Evolutionary conservation across 2,888 invertebrate species (phyloP), one percentile per base, ranked within the genome.

Genomic region (Cephus nigrinus): DNA sequence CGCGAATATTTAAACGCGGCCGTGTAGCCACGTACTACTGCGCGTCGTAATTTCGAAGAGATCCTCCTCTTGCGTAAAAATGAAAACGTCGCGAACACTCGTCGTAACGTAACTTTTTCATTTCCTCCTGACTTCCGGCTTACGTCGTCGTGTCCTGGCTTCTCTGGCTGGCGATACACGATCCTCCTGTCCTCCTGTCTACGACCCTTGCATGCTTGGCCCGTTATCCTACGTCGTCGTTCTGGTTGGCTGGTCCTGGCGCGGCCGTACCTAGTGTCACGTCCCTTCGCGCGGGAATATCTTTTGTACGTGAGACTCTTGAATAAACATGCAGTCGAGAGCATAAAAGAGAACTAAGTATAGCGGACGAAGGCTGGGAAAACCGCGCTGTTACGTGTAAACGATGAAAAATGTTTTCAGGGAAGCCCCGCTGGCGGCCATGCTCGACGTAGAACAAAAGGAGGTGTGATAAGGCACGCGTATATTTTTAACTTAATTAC

Each of bases 221-320:
- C 80, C 80, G 80, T 81, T 77, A 77, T 74, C 55, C 32, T 71
- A 33, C 32, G 40, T 11, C 35, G 69, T 31, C 30, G 5, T 33
- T 15, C 73, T 76, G 68, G 73, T 55, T 71, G 72, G 76, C 55
- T 34, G 73, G 23, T 55, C 23, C 55, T 55, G 5, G 9, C 23
- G 23, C 40, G 40, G 55, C 5, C 23, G 55, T 9, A 55, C 55
- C 55, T 23, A 23, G 23, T 55, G 55, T 55, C 34, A 71, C 34
- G 31, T 71, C 34, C 34, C 71, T 23, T 32, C 71, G 15, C 71
- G 71, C 76, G 76, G 77, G 90, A 90, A 90, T 89, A 89, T 89
- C 89, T 88, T 89, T 88, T 88, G 87, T 90, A 90, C 89, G 89
- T 88, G 89, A 88, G 86, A 81, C 88, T 90, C 88, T 88, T 91